Evolutionary conservation across 1,140 invertebrate species (phyloP), one percentile per base, ranked within the genome.

Genomic region (Anthonomus grandis): DNA sequence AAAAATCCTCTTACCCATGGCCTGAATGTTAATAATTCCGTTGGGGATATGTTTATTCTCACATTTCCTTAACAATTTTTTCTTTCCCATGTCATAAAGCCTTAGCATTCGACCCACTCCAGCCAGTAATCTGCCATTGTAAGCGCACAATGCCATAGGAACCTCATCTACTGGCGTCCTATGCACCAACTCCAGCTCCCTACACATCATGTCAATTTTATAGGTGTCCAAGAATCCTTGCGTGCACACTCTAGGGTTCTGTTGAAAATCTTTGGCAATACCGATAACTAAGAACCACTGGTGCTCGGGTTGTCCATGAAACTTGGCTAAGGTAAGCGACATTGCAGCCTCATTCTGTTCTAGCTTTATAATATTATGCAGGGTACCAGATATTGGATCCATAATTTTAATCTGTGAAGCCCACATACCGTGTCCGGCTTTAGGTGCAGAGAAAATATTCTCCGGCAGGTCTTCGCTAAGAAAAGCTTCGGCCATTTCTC

Each of bases 31-130:
- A 0, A 94, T 87, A 51, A 99, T 93, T 42, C 90, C 83, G 71
- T 98, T 95, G 10, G 96, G 95, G 75, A 99, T 90, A 76, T 97
- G 94, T 84, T 97, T 95, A 75, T 99, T 99, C 78, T 99, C 97
- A 78, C 97, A 99, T 76, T 99, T 99, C 31, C 95, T 80, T 4
- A 99, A 74, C 23, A 99, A 73, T 74, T 99, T 98, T 72, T 97
- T 95, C 68, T 95, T 96, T 34, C 97, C 97, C 68, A 98, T 84
- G 65, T 99, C 97, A 72, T 99, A 99, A 4, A 99, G 81, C 51
- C 97, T 78, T 4, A 99, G 74, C 75, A 92, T 87, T 52, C 86
- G 85, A 1, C 97, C 97, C 10, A 98, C 90, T 0, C 95, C 95
- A 1, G 97, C 89, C 2, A 99, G 71, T 2, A 97, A 81, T 57